phyloP scores from a whole-genome alignment of 2,113 vertebrate species.

The Clarias magur region DNA sequence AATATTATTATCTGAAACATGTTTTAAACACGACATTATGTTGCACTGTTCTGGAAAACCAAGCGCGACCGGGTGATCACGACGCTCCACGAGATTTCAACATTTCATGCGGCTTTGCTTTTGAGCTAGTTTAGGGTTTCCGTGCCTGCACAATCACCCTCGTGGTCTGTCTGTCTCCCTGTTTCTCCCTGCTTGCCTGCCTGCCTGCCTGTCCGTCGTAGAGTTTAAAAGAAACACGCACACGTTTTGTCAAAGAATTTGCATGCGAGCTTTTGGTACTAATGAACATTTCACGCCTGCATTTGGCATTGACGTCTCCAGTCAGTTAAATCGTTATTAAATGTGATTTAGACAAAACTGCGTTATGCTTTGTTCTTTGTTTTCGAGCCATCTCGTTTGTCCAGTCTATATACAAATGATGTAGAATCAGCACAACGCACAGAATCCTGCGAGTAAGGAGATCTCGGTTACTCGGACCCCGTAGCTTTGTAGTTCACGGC shows the following conservation, averaged over 20 bases:
- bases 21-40: not conserved
- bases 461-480: not conserved
- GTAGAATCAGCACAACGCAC: not conserved
- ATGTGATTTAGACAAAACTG: too few species aligned
- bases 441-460: not conserved
- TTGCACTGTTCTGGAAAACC: not conserved
- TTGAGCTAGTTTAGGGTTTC: not conserved
- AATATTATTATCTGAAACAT: not conserved
- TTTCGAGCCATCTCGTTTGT: not conserved
- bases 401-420: not conserved
- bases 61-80: not conserved
- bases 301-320: not conserved
- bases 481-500: not conserved
- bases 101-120: not conserved
- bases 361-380: not conserved
- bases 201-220: not conserved
- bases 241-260: not conserved
- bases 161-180: not conserved
- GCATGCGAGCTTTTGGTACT: conserved; percentile 9
- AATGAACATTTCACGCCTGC: not conserved
- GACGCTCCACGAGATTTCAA: not conserved
- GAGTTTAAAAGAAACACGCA: not conserved
- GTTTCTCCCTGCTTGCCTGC: too few species aligned
- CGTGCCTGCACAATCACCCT: not conserved
- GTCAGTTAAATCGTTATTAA: not conserved